Conservation (phyloP, 2,888 invertebrate genomes). For the Pseudanteris insignis region DNA sequence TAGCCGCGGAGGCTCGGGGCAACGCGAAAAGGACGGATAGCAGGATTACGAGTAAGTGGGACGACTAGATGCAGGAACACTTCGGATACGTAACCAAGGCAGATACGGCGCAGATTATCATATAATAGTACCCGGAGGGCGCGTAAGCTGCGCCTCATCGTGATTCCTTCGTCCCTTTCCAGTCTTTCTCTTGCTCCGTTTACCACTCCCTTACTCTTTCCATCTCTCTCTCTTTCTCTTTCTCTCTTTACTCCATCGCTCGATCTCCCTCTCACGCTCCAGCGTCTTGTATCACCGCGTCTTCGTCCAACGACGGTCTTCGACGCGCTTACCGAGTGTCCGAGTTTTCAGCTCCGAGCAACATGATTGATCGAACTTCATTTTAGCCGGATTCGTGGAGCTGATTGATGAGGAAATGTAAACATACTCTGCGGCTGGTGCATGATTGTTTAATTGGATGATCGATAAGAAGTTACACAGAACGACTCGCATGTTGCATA, state of each 20-base stretch:
- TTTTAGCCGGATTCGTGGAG: too few species aligned
- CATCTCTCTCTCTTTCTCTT: too few species aligned
- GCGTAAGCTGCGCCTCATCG: constrained; percentile 64
- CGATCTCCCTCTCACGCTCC: background rate
- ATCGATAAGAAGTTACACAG: too few species aligned
- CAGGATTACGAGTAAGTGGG: constrained; percentile 38
- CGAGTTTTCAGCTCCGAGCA: too few species aligned
- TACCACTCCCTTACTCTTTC: background rate
- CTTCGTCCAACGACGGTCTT: background rate
- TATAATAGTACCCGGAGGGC: constrained; percentile 66
- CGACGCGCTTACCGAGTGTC: too few species aligned
- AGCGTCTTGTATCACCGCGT: background rate
- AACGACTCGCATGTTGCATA: too few species aligned
- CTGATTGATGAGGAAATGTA: too few species aligned
- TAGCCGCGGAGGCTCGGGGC: constrained; percentile 40
- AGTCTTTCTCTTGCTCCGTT: constrained; percentile 57
- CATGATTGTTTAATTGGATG: too few species aligned
- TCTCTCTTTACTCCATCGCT: too few species aligned
- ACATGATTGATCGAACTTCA: too few species aligned
- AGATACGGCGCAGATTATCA: constrained; percentile 65
- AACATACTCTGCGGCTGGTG: too few species aligned
- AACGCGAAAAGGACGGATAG: constrained; percentile 37
- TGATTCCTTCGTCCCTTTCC: constrained; percentile 64
- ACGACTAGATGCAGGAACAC: constrained; percentile 26
- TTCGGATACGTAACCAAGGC: constrained; percentile 28